Conservation (phyloP, 2,113 vertebrate species). For the Alethe castanea region DNA sequence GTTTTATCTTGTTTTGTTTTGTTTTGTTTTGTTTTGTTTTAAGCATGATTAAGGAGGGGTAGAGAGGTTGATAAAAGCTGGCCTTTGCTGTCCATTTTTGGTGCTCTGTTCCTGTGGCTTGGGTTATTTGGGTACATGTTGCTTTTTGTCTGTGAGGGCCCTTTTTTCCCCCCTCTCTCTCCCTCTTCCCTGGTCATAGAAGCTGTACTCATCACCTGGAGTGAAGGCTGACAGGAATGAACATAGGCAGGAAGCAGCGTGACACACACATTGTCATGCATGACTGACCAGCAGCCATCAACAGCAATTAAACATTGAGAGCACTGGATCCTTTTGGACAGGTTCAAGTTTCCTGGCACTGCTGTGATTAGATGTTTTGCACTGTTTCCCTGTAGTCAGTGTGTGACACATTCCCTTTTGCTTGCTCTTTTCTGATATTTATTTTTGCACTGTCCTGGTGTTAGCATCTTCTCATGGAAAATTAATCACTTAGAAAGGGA, state of each 20-base stretch:
- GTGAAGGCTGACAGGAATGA: slow-evolving; percentile 83
- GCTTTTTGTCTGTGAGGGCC: slow-evolving; percentile 44
- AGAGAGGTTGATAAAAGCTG: not conserved
- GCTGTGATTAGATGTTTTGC: slow-evolving; percentile 80
- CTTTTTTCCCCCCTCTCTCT: not conserved
- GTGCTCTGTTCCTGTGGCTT: not conserved
- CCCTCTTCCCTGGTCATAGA: slow-evolving; percentile 42
- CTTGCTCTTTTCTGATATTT: slow-evolving; percentile 76
- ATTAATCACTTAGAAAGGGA: slow-evolving; percentile 21
- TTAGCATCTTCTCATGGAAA: not conserved
- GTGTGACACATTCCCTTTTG: slow-evolving; percentile 73
- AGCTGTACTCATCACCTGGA: slow-evolving; percentile 77
- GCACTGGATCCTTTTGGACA: slow-evolving; percentile 82
- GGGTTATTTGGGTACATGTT: slow-evolving; percentile 16
- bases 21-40: not conserved
- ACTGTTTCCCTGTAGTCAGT: slow-evolving; percentile 76
- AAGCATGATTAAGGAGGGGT: not conserved
- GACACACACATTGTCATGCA: slow-evolving; percentile 76
- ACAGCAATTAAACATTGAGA: slow-evolving; percentile 79
- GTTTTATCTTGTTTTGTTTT: not conserved
- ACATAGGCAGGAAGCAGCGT: slow-evolving; percentile 76
- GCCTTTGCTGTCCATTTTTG: not conserved
- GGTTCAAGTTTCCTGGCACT: slow-evolving; percentile 83
- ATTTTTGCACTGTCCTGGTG: slow-evolving; percentile 38
- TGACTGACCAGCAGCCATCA: slow-evolving; percentile 83